Percentiles rank a stretch among this genome's conserved stretches.
phyloP scores from a whole-genome alignment of 2,888 invertebrate species.

The Sminthurinus aureus region DNA sequence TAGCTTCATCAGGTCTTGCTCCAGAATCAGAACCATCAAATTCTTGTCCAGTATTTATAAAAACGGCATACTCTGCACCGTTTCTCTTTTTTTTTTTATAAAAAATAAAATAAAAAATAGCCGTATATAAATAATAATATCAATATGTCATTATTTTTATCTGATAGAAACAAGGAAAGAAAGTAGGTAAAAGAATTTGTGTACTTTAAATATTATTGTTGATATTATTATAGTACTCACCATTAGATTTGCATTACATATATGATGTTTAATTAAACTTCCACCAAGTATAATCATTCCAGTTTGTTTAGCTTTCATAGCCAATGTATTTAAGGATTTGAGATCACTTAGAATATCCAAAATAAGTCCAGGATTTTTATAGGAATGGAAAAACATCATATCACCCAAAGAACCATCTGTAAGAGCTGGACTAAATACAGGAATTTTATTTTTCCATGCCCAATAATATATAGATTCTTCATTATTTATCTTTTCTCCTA shows the following conservation, averaged over 20 bases:
- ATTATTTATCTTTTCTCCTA: conserved; percentile 91
- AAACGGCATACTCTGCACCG: conserved; percentile 95
- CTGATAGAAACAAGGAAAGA: no score
- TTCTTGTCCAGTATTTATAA: conserved; percentile 93
- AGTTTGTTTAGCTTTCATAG: conserved; percentile 89
- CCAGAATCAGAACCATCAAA: conserved; percentile 99
- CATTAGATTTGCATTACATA: conserved; percentile 99
- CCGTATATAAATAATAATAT: no score
- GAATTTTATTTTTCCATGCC: conserved; percentile 96
- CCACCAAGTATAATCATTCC: conserved; percentile 98
- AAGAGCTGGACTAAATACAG: conserved; percentile 95
- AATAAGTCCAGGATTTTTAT: conserved; percentile 87
- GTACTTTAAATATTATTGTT: no score
- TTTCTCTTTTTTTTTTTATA: conserved; percentile 72
- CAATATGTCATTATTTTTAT: no score
- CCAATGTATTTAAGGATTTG: conserved; percentile 87
- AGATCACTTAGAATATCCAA: conserved; percentile 93
- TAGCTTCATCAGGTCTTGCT: conserved; percentile 96
- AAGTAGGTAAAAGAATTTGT: no score
- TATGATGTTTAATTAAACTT: conserved; percentile 98
- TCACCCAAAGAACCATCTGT: conserved; percentile 98
- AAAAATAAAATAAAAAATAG: no score
- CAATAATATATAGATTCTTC: conserved; percentile 94
- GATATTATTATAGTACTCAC: conserved; percentile 63
- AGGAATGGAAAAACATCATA: conserved; percentile 99